phyloP scores from a whole-genome alignment of 2,888 invertebrate species.

The Platycheirus rosarum region DNA sequence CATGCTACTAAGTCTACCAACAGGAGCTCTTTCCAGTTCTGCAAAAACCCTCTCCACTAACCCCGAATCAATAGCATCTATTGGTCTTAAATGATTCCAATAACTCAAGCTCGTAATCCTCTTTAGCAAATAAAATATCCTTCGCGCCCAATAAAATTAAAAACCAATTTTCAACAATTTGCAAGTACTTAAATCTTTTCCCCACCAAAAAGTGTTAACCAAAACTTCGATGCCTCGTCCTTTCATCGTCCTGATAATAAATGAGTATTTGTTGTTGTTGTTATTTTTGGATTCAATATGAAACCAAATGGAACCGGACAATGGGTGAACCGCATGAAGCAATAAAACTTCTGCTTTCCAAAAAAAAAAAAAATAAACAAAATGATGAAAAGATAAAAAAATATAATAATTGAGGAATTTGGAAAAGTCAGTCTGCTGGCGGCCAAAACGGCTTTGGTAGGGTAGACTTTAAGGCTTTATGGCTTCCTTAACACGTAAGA shows the following conservation, averaged over 20 bases:
- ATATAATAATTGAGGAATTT: conserved; percentile 33
- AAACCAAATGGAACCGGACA: conserved; percentile 9
- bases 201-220: neutral
- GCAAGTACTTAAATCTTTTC: conserved; percentile 27
- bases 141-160: conserved; percentile 34
- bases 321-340: conserved; percentile 4
- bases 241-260: conserved; percentile 5
- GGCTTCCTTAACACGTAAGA: conserved; percentile 12
- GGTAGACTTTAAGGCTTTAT: conserved; percentile 5
- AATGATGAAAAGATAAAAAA: conserved; percentile 33
- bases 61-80: neutral
- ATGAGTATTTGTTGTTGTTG: neutral
- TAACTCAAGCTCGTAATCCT: too few species aligned
- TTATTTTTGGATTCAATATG: neutral
- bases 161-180: conserved; percentile 33
- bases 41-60: neutral
- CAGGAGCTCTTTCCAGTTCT: too few species aligned
- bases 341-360: conserved; percentile 21
- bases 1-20: too few species aligned
- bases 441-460: neutral
- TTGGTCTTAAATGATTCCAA: neutral
- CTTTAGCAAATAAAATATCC: conserved; percentile 1
- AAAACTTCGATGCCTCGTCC: conserved; percentile 1
- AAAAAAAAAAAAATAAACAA: conserved; percentile 22
- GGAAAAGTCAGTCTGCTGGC: conserved; percentile 1